These are phyloP conservation scores for Aricia agestis DNA, from an alignment of 1,140 invertebrate species.

Conservation along the genomic window DNA sequence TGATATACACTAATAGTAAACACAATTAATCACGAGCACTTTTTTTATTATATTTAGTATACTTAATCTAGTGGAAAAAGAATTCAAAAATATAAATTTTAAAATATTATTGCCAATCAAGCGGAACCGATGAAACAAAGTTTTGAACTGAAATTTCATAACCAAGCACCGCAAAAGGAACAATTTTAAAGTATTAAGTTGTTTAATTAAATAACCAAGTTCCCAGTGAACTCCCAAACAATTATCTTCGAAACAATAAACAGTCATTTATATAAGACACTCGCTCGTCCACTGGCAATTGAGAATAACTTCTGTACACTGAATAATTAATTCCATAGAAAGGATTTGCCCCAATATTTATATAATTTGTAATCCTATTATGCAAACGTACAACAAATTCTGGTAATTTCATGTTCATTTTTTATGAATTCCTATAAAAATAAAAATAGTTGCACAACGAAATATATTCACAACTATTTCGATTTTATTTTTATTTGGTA, in stretches of 20 bases:
- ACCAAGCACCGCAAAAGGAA: not conserved
- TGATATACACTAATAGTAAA: too few species aligned
- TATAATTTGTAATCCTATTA: not conserved
- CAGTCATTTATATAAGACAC: slow-evolving; percentile 11
- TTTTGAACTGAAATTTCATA: not conserved
- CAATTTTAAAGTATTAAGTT: slow-evolving; percentile 12
- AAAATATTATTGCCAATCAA: not conserved
- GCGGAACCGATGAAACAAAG: not conserved
- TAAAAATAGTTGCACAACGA: too few species aligned
- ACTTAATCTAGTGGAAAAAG: too few species aligned
- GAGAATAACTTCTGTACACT: slow-evolving; percentile 7
- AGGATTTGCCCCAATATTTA: not conserved
- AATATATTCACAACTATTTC: too few species aligned
- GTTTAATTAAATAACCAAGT: slow-evolving; percentile 8
- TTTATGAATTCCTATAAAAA: too few species aligned
- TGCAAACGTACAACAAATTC: too few species aligned
- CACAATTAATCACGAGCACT: too few species aligned
- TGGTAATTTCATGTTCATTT: too few species aligned
- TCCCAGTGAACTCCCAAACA: slow-evolving; percentile 7
- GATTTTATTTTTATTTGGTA: too few species aligned
- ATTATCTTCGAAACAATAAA: slow-evolving; percentile 10
- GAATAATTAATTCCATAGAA: slow-evolving; percentile 2
- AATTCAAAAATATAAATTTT: not conserved
- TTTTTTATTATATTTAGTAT: too few species aligned
- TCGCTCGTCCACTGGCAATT: not conserved